phyloP scores from a whole-genome alignment of 1,140 invertebrate species.

The Drosophila bocqueti region DNA sequence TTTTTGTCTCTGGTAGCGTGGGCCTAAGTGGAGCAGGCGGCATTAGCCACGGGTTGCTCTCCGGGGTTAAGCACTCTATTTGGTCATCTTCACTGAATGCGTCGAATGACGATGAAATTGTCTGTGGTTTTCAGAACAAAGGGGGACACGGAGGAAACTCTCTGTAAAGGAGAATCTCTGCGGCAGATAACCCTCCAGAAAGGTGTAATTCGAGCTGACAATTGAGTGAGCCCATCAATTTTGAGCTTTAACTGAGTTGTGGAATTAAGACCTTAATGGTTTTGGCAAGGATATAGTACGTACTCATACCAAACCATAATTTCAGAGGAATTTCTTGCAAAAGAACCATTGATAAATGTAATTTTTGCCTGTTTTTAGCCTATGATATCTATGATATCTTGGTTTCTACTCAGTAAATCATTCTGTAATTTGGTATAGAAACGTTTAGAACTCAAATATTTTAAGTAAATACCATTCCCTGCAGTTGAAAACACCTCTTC shows the following conservation, averaged over 20 bases:
- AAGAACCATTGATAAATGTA: not conserved
- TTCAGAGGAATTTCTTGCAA: not conserved
- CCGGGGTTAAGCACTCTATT: slow-evolving; percentile 74
- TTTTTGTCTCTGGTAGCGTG: slow-evolving; percentile 48
- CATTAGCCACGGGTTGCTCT: slow-evolving; percentile 61
- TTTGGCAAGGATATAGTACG: not conserved
- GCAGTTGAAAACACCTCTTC: not conserved
- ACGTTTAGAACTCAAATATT: not conserved
- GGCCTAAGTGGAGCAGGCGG: slow-evolving; percentile 71
- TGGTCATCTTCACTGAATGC: slow-evolving; percentile 40
- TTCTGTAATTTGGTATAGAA: slow-evolving; percentile 3
- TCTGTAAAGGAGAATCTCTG: not conserved
- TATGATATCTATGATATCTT: not conserved
- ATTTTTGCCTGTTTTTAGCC: not conserved
- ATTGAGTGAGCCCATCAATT: slow-evolving; percentile 41
- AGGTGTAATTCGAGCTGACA: slow-evolving; percentile 40
- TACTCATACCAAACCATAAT: not conserved
- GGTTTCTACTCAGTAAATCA: too few relatives aligned
- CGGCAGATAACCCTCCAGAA: not conserved
- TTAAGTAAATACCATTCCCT: not conserved
- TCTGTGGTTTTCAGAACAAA: slow-evolving; percentile 16
- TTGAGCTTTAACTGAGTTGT: slow-evolving; percentile 26
- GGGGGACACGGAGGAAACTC: not conserved
- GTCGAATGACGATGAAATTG: slow-evolving; percentile 30
- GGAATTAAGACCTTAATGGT: slow-evolving; percentile 9